These are phyloP conservation scores for Molorchus minor DNA, from an alignment of 2,888 invertebrate genomes.

Conservation along the genomic window DNA sequence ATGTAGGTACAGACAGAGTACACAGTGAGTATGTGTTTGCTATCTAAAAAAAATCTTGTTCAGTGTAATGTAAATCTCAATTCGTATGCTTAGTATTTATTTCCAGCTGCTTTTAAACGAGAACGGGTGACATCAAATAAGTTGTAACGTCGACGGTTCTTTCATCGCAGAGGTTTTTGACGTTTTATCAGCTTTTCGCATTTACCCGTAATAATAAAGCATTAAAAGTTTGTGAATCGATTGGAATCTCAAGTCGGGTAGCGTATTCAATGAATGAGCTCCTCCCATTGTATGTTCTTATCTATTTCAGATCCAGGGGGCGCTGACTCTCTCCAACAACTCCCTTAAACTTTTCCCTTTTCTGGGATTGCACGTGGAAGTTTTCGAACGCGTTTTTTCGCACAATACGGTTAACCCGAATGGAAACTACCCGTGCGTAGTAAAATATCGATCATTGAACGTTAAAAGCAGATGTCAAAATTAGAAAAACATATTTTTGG, in stretches of 20 bases:
- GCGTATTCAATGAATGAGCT: slow-evolving; percentile 43
- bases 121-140: background rate
- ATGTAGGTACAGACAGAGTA: no score
- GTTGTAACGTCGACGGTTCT: background rate
- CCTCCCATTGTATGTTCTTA: slow-evolving; percentile 48
- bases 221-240: slow-evolving; percentile 44
- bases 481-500: no score
- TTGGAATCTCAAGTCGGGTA: slow-evolving; percentile 34
- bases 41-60: no score
- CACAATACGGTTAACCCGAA: slow-evolving; percentile 21
- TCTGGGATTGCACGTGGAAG: slow-evolving; percentile 30
- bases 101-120: no score
- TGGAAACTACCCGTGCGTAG: no score
- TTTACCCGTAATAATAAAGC: slow-evolving; percentile 38
- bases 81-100: no score
- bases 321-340: slow-evolving; percentile 21
- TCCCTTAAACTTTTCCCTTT: slow-evolving; percentile 19
- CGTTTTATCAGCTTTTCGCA: slow-evolving; percentile 25
- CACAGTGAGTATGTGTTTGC: no score
- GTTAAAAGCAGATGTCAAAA: slow-evolving; percentile 11
- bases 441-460: slow-evolving; percentile 24
- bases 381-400: slow-evolving; percentile 38
- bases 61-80: no score
- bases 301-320: slow-evolving; percentile 43
- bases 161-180: background rate